A percentile compares a stretch with the other conserved stretches of the same genome.
phyloP scores from a whole-genome alignment of 2,797 vertebrate species.

The Lagorchestes hirsutus region DNA sequence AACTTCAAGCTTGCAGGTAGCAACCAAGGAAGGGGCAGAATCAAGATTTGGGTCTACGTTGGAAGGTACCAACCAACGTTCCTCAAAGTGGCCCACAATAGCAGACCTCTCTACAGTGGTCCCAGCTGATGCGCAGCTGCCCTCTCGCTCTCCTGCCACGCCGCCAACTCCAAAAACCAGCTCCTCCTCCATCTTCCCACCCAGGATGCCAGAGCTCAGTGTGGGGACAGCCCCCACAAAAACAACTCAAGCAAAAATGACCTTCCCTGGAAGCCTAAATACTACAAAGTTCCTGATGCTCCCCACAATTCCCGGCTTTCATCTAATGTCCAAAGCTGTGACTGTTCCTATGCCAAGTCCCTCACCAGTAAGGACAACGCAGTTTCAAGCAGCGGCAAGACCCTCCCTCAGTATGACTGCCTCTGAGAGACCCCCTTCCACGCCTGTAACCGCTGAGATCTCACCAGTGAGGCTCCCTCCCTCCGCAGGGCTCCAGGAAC shows the following conservation, averaged over 20 bases:
- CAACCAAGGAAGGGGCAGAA: not conserved
- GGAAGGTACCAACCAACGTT: not conserved
- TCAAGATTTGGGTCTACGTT: not conserved
- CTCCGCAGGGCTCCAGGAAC: constrained; percentile 11
- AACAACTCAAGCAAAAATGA: constrained; percentile 50
- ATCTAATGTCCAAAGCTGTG: constrained; percentile 73
- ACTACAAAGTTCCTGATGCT: constrained; percentile 55
- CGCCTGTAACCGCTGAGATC: constrained; percentile 20
- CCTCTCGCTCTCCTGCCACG: not conserved
- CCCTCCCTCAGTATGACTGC: constrained; percentile 9
- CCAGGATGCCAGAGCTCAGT: not conserved
- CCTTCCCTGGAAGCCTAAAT: constrained; percentile 45
- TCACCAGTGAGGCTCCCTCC: constrained; percentile 18
- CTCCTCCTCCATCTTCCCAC: not conserved
- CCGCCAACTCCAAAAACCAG: not conserved
- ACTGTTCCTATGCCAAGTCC: constrained; percentile 15
- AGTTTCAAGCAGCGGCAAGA: not conserved
- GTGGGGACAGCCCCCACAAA: not conserved
- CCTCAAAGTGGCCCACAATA: not conserved
- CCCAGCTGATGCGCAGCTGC: not conserved
- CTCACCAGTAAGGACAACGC: constrained; percentile 35
- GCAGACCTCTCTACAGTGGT: constrained; percentile 52
- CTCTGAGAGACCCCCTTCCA: constrained; percentile 46
- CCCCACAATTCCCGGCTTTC: constrained; percentile 35
- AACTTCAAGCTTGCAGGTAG: not conserved